Conservation (phyloP, 2,888 invertebrate genomes). For the Brachynemurus nebulosus region DNA sequence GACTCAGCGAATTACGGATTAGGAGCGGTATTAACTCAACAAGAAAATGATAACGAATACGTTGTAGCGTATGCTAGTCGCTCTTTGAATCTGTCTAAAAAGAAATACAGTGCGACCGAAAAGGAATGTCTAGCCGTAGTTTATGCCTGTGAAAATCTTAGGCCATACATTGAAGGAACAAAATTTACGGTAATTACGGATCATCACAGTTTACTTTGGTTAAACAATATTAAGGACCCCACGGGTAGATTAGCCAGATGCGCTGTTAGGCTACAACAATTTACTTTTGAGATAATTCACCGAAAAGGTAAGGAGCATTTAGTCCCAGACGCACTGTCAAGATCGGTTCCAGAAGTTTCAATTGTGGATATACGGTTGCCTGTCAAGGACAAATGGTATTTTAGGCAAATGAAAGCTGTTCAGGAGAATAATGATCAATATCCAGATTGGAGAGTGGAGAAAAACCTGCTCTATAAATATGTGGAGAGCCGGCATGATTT, state of each 20-base stretch:
- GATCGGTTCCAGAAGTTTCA: not conserved
- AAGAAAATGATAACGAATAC: slow-evolving; percentile 9
- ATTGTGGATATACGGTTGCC: not conserved
- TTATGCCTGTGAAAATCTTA: slow-evolving; percentile 17
- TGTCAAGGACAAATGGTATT: slow-evolving; percentile 1
- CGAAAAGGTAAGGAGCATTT: slow-evolving; percentile 13
- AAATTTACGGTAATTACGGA: slow-evolving; percentile 19
- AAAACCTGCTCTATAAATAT: slow-evolving; percentile 1
- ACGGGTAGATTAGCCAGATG: slow-evolving; percentile 14
- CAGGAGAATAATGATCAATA: not conserved
- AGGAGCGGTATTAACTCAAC: slow-evolving; percentile 15
- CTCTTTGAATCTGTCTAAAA: too few species aligned
- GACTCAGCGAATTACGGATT: slow-evolving; percentile 11
- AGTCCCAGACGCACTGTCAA: slow-evolving; percentile 14
- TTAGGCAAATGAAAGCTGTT: not conserved
- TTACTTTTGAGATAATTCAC: slow-evolving; percentile 13
- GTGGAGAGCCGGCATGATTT: not conserved
- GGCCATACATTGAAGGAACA: slow-evolving; percentile 19
- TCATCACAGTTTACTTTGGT: slow-evolving; percentile 19
- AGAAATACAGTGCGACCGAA: too few species aligned
- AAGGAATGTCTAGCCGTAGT: slow-evolving; percentile 20
- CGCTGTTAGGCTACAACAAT: slow-evolving; percentile 14
- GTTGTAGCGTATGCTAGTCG: slow-evolving; percentile 16
- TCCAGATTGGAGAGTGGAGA: slow-evolving; percentile 10
- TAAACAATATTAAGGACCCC: slow-evolving; percentile 18